Evolutionary conservation across 1,140 invertebrate genomes (phyloP), one percentile per base, ranked within the genome.

Genomic region (Drosophila sproati): DNA sequence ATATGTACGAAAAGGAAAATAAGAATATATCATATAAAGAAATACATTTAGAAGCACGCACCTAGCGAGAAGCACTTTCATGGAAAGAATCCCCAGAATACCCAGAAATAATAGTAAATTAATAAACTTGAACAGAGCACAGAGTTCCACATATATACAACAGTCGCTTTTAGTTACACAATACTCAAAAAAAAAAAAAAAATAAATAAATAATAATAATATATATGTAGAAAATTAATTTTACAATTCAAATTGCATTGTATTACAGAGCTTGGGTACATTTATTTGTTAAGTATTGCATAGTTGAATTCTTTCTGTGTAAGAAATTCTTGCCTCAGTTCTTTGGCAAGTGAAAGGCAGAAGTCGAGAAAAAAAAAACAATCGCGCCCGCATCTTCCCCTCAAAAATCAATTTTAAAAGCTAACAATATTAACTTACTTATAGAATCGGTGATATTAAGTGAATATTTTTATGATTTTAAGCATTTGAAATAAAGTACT

Each of bases 11-110:
- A 2, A 70, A 20, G 20, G 37, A 57, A 48, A 61, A 32, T 68
- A 72, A 20, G 20, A 20, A 20, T 43, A 43, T 4, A n/a, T 0
- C 39, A 41, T 43, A 74, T 73, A 87, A 77, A 54, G 48, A 68
- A 69, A 59, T 74, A 82, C 57, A 77, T 69, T 68, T 88, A 88
- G 64, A 82, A 20, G 75, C 82, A 86, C 79, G 71, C 82, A 86
- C 82, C 80, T 86, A 83, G 79, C 75, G 62, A 74, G 59, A 67
- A 34, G 70, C 80, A 82, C 80, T 57, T 62, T 76, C 67, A 71
- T 70, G 68, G 47, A 75, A 54, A 71, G 47, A 64, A 39, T 63
- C 10, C 59, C 71, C 54, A 43, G 10, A 20, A 54, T 54, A 60
- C 34, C 37, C 37, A 52, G 39, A 54, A 64, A 74, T n/a, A 34